phyloP scores from a whole-genome alignment of 2,113 vertebrate species.

The Kryptolebias marmoratus region DNA sequence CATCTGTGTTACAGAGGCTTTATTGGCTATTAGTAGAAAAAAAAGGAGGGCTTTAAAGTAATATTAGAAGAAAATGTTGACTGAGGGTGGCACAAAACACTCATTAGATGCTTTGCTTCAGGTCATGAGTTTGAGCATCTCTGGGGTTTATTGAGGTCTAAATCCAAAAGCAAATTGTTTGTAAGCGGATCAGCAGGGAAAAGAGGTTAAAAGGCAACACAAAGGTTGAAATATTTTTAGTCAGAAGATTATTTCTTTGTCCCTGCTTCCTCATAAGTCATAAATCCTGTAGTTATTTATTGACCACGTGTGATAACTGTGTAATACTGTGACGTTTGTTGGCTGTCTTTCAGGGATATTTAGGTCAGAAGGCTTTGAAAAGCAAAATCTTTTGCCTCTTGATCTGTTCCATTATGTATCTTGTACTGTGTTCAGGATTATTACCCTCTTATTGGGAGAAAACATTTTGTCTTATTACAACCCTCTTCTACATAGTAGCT shows the following conservation, averaged over 20 bases:
- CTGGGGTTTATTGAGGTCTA: background rate
- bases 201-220: background rate
- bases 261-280: background rate
- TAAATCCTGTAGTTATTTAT: background rate
- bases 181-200: slow-evolving; percentile 5
- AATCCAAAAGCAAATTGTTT: background rate
- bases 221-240: slow-evolving; percentile 3
- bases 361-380: background rate
- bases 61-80: background rate
- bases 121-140: slow-evolving; percentile 6
- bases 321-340: background rate
- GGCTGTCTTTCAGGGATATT: background rate
- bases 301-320: background rate
- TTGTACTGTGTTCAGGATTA: background rate
- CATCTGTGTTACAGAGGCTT: background rate
- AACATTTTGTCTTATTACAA: background rate
- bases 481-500: background rate
- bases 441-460: background rate
- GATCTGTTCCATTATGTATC: background rate
- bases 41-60: background rate
- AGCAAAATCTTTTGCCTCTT: background rate
- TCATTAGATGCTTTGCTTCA: background rate
- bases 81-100: background rate
- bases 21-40: background rate
- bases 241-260: background rate